phyloP scores from a whole-genome alignment of 2,113 vertebrate genomes.

The Dicerorhinus sumatrensis region DNA sequence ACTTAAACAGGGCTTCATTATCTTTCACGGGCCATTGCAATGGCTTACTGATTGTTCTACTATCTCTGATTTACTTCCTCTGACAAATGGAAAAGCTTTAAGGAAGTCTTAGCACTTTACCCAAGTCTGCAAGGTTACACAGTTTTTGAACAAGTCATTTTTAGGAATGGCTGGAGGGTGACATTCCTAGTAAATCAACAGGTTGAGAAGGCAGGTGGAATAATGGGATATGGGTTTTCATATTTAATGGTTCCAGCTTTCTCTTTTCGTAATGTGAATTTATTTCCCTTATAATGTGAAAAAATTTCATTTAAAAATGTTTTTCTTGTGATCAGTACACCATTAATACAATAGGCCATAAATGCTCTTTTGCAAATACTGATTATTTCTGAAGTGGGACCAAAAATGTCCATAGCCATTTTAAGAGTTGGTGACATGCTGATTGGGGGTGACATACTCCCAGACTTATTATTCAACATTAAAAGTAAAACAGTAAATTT shows the following conservation, averaged over 20 bases:
- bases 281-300: neutral
- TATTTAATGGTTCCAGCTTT: neutral
- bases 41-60: neutral
- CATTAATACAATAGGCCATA: neutral
- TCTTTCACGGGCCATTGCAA: neutral
- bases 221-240: neutral
- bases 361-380: neutral
- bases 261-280: neutral
- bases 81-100: neutral
- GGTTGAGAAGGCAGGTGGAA: neutral
- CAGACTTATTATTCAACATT: neutral
- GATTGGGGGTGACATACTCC: neutral
- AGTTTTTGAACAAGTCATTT: neutral
- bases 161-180: neutral
- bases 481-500: conserved; percentile 10
- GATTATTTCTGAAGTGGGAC: neutral
- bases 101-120: neutral
- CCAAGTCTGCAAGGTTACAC: neutral
- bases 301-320: neutral
- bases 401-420: neutral
- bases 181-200: neutral
- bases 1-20: neutral
- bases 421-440: neutral
- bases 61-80: neutral
- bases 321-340: neutral